phyloP scores from a whole-genome alignment of 1,140 invertebrate genomes.

The Tigriopus japonicus region DNA sequence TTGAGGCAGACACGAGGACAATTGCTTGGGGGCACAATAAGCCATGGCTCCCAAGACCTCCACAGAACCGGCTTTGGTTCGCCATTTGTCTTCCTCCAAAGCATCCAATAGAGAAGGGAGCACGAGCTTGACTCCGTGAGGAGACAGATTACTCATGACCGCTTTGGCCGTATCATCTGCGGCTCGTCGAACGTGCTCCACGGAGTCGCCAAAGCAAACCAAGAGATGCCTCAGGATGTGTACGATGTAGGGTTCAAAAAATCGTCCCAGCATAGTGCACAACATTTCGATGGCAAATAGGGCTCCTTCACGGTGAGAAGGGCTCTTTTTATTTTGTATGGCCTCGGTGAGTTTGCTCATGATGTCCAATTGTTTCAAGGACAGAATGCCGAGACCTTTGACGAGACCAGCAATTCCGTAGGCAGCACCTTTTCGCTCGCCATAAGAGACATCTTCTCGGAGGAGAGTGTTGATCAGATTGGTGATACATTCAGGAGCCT shows the following conservation, averaged over 20 bases:
- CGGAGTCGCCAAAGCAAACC: constrained; percentile 85
- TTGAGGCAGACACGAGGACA: constrained; percentile 88
- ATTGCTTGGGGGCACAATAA: constrained; percentile 92
- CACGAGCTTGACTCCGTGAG: constrained; percentile 91
- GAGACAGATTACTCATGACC: constrained; percentile 88
- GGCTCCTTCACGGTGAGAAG: constrained; percentile 43
- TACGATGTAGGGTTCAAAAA: constrained; percentile 97
- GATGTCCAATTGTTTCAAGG: constrained; percentile 83
- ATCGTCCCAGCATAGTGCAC: constrained; percentile 74
- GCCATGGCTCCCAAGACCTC: constrained; percentile 93
- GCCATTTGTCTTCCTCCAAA: constrained; percentile 92
- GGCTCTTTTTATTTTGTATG: constrained; percentile 69
- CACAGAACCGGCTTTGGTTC: constrained; percentile 86
- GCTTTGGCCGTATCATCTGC: constrained; percentile 85
- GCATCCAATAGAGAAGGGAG: constrained; percentile 72
- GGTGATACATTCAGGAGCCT: constrained; percentile 66
- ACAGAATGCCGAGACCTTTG: constrained; percentile 87
- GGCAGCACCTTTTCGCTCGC: constrained; percentile 56
- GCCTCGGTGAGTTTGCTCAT: constrained; percentile 83
- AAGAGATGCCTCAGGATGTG: constrained; percentile 86
- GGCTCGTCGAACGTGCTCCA: constrained; percentile 60
- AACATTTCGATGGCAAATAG: constrained; percentile 95
- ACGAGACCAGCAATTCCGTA: constrained; percentile 41
- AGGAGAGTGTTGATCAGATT: constrained; percentile 69
- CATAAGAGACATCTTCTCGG: constrained; percentile 75